Evolutionary conservation across 1,140 invertebrate species (phyloP).

Genomic region (Drosophila ercepeae): DNA sequence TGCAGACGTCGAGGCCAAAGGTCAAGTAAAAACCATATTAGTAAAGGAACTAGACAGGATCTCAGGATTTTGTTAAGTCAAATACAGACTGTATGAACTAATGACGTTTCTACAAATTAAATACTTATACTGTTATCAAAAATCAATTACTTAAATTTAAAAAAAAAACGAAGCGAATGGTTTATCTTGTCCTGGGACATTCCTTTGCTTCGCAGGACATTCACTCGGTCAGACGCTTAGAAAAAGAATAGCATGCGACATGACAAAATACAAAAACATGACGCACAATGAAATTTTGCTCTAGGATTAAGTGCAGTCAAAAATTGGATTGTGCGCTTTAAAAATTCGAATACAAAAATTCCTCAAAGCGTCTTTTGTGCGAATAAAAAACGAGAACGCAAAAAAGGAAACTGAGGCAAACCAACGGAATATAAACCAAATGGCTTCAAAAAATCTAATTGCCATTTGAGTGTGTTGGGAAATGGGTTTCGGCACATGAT

Average conservation of each 20-base stretch:
- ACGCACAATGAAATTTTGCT: constrained; percentile 33
- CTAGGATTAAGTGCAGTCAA: constrained; percentile 23
- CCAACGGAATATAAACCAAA: constrained; percentile 45
- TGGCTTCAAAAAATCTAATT: constrained; percentile 81
- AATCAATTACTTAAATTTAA: constrained; percentile 45
- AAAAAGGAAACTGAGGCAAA: constrained; percentile 27
- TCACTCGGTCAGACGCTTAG: constrained; percentile 23
- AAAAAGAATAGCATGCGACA: constrained; percentile 52
- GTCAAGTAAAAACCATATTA: constrained; percentile 29
- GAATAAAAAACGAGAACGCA: constrained; percentile 29
- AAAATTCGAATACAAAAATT: constrained; percentile 36
- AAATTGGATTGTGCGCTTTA: constrained; percentile 31
- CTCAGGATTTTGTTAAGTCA: neutral
- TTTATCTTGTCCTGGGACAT: constrained; percentile 1
- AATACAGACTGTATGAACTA: constrained; percentile 58
- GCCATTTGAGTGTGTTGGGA: constrained; percentile 71
- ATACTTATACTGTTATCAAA: constrained; percentile 49
- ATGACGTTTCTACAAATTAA: constrained; percentile 53
- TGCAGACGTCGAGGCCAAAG: constrained; percentile 83
- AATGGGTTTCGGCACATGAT: constrained; percentile 50
- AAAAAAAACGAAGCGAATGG: constrained; percentile 27
- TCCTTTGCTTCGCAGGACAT: constrained; percentile 18
- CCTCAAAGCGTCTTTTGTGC: constrained; percentile 50
- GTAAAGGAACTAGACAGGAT: constrained; percentile 7
- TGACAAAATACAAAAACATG: constrained; percentile 64